phyloP scores from a whole-genome alignment of 2,797 vertebrate species.

The Nyctalus aviator region DNA sequence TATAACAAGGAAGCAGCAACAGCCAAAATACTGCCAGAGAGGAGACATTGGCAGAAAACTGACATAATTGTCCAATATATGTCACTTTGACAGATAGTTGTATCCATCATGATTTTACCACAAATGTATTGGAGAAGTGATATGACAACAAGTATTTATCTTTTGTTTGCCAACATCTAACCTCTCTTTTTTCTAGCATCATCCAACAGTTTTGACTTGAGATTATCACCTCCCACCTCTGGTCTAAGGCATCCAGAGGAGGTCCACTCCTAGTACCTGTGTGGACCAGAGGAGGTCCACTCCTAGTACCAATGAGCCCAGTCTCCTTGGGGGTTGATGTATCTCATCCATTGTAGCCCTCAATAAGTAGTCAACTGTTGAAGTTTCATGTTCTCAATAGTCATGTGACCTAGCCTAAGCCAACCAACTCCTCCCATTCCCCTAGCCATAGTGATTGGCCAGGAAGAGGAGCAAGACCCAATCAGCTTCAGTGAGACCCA shows the following conservation, averaged over 20 bases:
- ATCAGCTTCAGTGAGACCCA: neutral
- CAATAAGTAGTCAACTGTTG: neutral
- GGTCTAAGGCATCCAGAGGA: too few species aligned
- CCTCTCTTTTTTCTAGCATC: neutral
- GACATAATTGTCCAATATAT: neutral
- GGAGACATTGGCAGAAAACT: neutral
- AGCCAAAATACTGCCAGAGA: neutral
- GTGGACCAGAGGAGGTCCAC: too few species aligned
- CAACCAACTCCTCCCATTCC: neutral
- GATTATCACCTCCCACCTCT: too few species aligned
- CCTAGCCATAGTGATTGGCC: neutral
- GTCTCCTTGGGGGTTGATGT: neutral
- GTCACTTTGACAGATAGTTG: neutral
- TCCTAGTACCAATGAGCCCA: neutral
- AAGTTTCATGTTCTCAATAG: constrained; percentile 18
- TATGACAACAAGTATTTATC: neutral
- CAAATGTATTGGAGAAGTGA: neutral
- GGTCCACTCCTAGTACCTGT: accelerated
- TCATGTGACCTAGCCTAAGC: neutral
- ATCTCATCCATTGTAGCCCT: neutral
- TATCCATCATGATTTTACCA: neutral
- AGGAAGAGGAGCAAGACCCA: neutral
- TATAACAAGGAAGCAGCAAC: neutral
- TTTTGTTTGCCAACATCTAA: neutral
- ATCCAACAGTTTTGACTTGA: neutral